Percentiles rank a stretch among this genome's conserved stretches.
phyloP scores from a whole-genome alignment of 2,113 vertebrate species.

The Crotalus viridis region DNA sequence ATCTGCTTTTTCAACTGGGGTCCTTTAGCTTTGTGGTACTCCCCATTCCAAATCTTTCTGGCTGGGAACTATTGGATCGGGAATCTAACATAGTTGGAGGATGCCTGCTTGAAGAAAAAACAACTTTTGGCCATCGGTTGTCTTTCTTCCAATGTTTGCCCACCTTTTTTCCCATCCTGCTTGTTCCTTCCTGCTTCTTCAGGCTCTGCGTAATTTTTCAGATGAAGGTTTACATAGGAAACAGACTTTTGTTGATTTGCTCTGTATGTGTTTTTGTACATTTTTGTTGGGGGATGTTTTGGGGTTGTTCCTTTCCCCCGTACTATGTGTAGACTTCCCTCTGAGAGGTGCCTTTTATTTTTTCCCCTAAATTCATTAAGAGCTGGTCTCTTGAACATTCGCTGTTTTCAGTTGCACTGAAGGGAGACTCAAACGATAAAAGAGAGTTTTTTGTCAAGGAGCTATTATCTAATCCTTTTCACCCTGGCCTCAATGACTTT shows the following conservation, averaged over 20 bases:
- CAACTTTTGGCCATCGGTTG: not conserved
- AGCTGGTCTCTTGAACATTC: conserved; percentile 8
- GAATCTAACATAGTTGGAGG: not conserved
- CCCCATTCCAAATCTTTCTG: not conserved
- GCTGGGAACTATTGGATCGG: not conserved
- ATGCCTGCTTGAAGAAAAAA: not conserved
- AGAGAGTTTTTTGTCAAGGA: not conserved
- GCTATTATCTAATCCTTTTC: not conserved
- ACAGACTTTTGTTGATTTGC: not conserved
- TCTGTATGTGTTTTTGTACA: not conserved
- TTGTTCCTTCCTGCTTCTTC: not conserved
- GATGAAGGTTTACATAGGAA: not conserved
- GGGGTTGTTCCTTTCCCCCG: fast-evolving
- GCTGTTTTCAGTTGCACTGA: not conserved
- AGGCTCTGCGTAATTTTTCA: conserved; percentile 27
- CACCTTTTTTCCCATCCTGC: not conserved
- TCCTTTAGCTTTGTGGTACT: not conserved
- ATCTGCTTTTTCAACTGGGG: not conserved
- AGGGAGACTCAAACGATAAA: conserved; percentile 16
- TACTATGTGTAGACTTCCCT: not conserved
- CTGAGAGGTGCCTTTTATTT: not conserved
- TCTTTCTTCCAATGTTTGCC: fast-evolving
- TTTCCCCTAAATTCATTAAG: not conserved
- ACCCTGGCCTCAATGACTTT: not conserved
- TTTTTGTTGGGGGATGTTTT: not conserved